phyloP scores from a whole-genome alignment of 2,888 invertebrate genomes.

The Drosophila dives region DNA sequence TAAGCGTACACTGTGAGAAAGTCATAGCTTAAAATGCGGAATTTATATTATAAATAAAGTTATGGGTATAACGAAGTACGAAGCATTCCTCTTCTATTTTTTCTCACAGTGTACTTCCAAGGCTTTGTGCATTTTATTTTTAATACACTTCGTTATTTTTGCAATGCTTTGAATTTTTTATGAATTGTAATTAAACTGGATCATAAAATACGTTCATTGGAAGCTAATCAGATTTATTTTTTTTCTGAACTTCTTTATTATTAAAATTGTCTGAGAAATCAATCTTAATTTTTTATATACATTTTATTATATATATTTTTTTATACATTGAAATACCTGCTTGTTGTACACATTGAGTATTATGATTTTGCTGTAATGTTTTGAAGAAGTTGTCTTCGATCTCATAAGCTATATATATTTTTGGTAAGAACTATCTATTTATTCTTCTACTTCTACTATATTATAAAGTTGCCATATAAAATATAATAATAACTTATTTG shows the following conservation, averaged over 20 bases:
- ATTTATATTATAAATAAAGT: neutral
- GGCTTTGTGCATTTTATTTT: neutral
- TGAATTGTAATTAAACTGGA: neutral
- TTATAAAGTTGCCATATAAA: neutral
- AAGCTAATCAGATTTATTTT: too few relatives aligned
- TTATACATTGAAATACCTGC: too few relatives aligned
- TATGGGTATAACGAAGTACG: neutral
- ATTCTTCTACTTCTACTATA: neutral
- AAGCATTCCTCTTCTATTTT: neutral
- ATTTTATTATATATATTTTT: too few relatives aligned
- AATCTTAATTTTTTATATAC: too few relatives aligned
- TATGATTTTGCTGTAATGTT: neutral
- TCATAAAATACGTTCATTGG: neutral
- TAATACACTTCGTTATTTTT: neutral
- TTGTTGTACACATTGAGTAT: too few relatives aligned
- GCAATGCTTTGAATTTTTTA: neutral
- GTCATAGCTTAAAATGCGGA: neutral
- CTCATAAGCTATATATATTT: neutral
- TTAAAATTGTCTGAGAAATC: too few relatives aligned
- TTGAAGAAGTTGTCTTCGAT: neutral
- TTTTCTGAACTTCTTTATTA: too few relatives aligned
- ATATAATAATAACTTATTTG: neutral
- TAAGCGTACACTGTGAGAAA: slow-evolving; percentile 46
- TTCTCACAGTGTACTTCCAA: neutral
- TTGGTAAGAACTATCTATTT: neutral